A percentile compares a stretch with the other conserved stretches of the same genome.
These are phyloP conservation scores for Bacillus rossius DNA, from an alignment of 1,140 invertebrate genomes.

Conservation along the genomic window DNA sequence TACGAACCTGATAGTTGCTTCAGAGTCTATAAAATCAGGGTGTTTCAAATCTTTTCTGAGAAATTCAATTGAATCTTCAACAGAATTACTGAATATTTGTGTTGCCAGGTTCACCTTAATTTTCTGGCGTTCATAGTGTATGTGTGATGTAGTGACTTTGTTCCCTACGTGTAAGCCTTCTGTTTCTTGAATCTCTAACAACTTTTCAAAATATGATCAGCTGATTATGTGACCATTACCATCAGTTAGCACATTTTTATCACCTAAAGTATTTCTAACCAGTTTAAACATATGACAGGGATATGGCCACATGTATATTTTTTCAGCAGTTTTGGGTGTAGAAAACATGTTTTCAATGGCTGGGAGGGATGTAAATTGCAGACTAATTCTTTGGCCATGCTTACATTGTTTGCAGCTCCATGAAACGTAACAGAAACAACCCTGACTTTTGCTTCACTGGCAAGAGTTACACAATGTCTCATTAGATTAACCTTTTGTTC, in stretches of 20 bases:
- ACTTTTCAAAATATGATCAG: constrained; percentile 28
- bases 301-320: constrained; percentile 22
- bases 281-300: constrained; percentile 26
- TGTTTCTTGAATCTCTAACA: constrained; percentile 26
- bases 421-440: constrained; percentile 34
- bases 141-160: constrained; percentile 30
- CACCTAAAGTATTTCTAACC: constrained; percentile 26
- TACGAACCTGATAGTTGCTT: constrained; percentile 25
- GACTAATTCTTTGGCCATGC: constrained; percentile 22
- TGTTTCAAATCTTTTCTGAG: constrained; percentile 23
- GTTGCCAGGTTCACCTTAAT: constrained; percentile 34
- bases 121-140: constrained; percentile 31
- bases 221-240: constrained; percentile 21
- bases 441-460: constrained; percentile 19
- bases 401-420: constrained; percentile 28
- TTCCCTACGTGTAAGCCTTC: constrained; percentile 28
- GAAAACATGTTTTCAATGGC: constrained; percentile 10
- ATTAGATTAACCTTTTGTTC: constrained; percentile 26
- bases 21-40: constrained; percentile 24
- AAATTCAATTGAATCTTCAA: constrained; percentile 27
- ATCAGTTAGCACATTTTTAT: constrained; percentile 15
- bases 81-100: constrained; percentile 32
- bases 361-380: constrained; percentile 21
- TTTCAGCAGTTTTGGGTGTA: constrained; percentile 9
- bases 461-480: constrained; percentile 18